Evolutionary conservation across 2,797 vertebrate species (phyloP).

Genomic region (Pogoniulus pusillus): DNA sequence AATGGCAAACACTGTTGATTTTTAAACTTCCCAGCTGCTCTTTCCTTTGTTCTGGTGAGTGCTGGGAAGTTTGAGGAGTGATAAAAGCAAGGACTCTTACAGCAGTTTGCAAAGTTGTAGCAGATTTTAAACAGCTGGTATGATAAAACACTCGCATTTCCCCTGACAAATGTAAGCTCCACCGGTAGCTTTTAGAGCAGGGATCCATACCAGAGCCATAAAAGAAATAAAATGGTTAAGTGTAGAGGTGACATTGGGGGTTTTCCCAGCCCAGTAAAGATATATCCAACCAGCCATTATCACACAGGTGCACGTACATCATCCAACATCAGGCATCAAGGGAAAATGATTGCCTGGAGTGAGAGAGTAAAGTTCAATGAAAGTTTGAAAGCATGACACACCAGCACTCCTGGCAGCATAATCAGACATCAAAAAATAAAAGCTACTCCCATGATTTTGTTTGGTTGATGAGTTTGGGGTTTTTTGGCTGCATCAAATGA

Average conservation of each 20-base stretch:
- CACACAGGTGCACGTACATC: slow-evolving; percentile 38
- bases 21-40: slow-evolving; percentile 62
- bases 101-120: slow-evolving; percentile 60
- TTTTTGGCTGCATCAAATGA: slow-evolving; percentile 73
- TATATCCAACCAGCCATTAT: slow-evolving; percentile 45
- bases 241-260: slow-evolving; percentile 23
- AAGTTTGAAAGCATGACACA: slow-evolving; percentile 64
- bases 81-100: slow-evolving; percentile 64
- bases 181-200: slow-evolving; percentile 63
- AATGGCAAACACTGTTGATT: slow-evolving; percentile 6
- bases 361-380: slow-evolving; percentile 66
- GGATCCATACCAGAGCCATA: slow-evolving; percentile 34
- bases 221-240: slow-evolving; percentile 41
- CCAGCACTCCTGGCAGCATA: slow-evolving; percentile 63
- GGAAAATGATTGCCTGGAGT: slow-evolving; percentile 31
- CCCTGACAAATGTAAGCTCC: slow-evolving; percentile 67
- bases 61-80: slow-evolving; percentile 55
- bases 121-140: slow-evolving; percentile 72
- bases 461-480: slow-evolving; percentile 71
- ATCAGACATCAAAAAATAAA: slow-evolving; percentile 50
- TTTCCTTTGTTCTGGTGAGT: slow-evolving; percentile 55
- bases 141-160: slow-evolving; percentile 63
- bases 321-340: slow-evolving; percentile 43
- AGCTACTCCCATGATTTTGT: slow-evolving; percentile 57
- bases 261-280: slow-evolving; percentile 40